phyloP scores from a whole-genome alignment of 2,797 vertebrate species.

The Anolis apletophallus region DNA sequence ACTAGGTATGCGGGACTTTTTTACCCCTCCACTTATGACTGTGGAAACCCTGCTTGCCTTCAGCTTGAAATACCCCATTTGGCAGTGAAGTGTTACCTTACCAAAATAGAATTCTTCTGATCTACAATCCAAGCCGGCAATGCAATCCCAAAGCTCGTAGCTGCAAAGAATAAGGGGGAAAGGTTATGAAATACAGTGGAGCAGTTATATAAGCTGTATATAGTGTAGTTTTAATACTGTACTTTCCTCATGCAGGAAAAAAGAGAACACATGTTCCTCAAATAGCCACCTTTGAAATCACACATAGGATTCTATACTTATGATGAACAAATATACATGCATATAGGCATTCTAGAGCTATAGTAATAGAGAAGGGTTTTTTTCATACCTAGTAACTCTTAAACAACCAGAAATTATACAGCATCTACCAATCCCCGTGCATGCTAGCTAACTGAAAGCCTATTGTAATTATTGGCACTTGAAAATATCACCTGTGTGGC shows the following conservation, averaged over 20 bases:
- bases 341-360: not conserved
- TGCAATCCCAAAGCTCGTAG: constrained; percentile 96
- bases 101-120: constrained; percentile 99
- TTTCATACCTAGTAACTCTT: too few relatives aligned
- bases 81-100: constrained; percentile 66
- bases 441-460: too few relatives aligned
- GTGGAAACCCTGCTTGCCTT: not conserved
- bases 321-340: not conserved
- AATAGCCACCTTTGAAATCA: not conserved
- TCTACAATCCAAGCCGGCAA: constrained; percentile 99
- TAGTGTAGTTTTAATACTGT: not conserved
- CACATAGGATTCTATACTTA: not conserved
- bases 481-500: not conserved
- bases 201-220: not conserved
- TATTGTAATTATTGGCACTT: not conserved
- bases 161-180: constrained; percentile 72
- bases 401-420: too few relatives aligned
- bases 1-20: too few relatives aligned
- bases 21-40: not conserved
- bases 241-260: not conserved
- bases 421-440: too few relatives aligned
- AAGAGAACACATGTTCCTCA: not conserved
- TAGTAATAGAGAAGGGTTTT: too few relatives aligned
- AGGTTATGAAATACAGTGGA: constrained; percentile 20
- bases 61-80: not conserved